These are phyloP conservation scores for Amphiprion percula DNA, from an alignment of 2,113 vertebrate genomes.

Conservation along the genomic window DNA sequence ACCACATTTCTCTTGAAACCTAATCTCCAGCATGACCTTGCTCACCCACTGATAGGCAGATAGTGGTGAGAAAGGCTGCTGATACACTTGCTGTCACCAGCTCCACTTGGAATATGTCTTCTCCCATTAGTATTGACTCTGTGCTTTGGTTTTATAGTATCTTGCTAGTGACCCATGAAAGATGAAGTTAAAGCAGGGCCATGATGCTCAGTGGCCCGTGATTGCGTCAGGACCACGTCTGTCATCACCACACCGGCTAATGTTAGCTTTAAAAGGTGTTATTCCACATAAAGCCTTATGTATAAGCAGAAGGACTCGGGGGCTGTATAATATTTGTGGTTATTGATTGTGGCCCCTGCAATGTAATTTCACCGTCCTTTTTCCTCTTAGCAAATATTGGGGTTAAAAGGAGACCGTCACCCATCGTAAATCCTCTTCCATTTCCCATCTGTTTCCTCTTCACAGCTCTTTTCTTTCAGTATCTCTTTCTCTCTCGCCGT, in stretches of 20 bases:
- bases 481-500: slow-evolving; percentile 21
- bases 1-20: slow-evolving; percentile 77
- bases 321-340: slow-evolving; percentile 76
- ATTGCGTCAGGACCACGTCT: slow-evolving; percentile 58
- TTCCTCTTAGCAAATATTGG: slow-evolving; percentile 79
- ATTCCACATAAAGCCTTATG: slow-evolving; percentile 38
- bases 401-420: slow-evolving; percentile 72
- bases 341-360: slow-evolving; percentile 75
- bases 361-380: slow-evolving; percentile 75
- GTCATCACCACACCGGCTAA: slow-evolving; percentile 40
- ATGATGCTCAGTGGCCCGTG: slow-evolving; percentile 53
- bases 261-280: slow-evolving; percentile 43
- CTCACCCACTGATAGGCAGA: slow-evolving; percentile 78
- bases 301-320: slow-evolving; percentile 44
- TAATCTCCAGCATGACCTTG: slow-evolving; percentile 78
- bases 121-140: slow-evolving; percentile 75
- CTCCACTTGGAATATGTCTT: slow-evolving; percentile 68
- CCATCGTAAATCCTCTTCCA: slow-evolving; percentile 69
- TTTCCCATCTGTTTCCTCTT: slow-evolving; percentile 68
- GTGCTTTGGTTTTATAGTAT: slow-evolving; percentile 61
- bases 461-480: slow-evolving; percentile 10
- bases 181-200: slow-evolving; percentile 50
- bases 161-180: slow-evolving; percentile 62
- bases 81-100: slow-evolving; percentile 70
- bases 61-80: slow-evolving; percentile 65